phyloP scores from a whole-genome alignment of 2,797 vertebrate species.

The Lepus townsendii region DNA sequence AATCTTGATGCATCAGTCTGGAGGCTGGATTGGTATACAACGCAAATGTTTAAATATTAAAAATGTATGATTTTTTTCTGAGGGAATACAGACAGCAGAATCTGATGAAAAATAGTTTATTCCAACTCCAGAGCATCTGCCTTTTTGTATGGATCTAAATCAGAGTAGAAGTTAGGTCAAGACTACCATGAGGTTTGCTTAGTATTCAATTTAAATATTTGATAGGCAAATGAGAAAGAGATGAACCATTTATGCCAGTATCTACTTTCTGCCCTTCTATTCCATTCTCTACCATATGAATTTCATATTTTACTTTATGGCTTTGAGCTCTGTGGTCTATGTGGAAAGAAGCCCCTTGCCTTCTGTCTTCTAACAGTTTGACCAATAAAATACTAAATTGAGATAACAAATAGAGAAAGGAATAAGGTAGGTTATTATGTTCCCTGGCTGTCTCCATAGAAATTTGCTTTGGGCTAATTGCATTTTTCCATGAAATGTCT shows the following conservation, averaged over 20 bases:
- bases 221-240: background rate
- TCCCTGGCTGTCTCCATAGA: background rate
- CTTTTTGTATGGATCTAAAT: background rate
- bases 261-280: background rate
- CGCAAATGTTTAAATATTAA: background rate
- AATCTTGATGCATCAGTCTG: background rate
- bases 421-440: background rate
- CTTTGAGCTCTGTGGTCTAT: background rate
- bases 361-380: background rate
- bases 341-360: background rate
- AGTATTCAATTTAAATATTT: background rate
- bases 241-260: background rate
- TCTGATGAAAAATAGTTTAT: background rate
- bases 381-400: background rate
- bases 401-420: background rate
- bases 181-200: background rate
- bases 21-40: background rate
- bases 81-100: background rate
- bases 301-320: background rate
- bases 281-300: background rate
- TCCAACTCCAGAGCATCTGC: background rate
- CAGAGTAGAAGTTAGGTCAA: background rate
- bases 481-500: background rate
- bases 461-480: background rate
- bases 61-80: background rate